Evolutionary conservation across 1,140 invertebrate species (phyloP).

Genomic region (Agrypnia vestita): DNA sequence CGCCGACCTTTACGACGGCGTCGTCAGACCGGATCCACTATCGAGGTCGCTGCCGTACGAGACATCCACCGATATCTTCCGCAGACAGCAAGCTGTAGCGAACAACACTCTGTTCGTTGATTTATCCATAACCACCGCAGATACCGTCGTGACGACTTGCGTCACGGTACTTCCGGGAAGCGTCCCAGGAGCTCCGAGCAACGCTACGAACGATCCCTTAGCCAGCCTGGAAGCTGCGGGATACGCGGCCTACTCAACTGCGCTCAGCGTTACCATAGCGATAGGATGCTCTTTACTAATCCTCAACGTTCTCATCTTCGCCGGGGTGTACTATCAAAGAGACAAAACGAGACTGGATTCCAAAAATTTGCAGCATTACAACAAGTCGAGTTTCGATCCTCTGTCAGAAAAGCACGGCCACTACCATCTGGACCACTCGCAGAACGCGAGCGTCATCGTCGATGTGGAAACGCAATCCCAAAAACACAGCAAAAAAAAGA

Average conservation of each 20-base stretch:
- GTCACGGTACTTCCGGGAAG: conserved; percentile 68
- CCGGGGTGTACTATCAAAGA: conserved; percentile 89
- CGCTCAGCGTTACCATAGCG: conserved; percentile 89
- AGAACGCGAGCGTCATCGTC: conserved; percentile 82
- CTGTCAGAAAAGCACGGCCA: conserved; percentile 78
- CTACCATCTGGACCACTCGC: conserved; percentile 78
- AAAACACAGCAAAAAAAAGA: conserved; percentile 64
- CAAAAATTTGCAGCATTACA: conserved; percentile 71
- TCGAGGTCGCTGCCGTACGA: conserved; percentile 67
- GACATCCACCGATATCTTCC: conserved; percentile 60
- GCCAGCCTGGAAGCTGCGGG: conserved; percentile 85
- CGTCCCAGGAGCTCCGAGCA: conserved; percentile 63
- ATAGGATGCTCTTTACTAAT: conserved; percentile 91
- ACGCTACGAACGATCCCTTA: conserved; percentile 81
- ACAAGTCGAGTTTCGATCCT: conserved; percentile 82
- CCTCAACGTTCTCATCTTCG: conserved; percentile 91
- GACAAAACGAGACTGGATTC: conserved; percentile 82
- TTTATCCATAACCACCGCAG: conserved; percentile 68
- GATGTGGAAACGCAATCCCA: conserved; percentile 81
- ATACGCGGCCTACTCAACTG: conserved; percentile 86
- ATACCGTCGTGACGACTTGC: conserved; percentile 69
- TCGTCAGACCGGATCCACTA: conserved; percentile 85
- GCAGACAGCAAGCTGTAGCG: conserved; percentile 62
- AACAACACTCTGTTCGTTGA: conserved; percentile 68
- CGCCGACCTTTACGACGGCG: conserved; percentile 86